Evolutionary conservation across 2,113 vertebrate species (phyloP).

Genomic region (Ancistrus triradiatus): DNA sequence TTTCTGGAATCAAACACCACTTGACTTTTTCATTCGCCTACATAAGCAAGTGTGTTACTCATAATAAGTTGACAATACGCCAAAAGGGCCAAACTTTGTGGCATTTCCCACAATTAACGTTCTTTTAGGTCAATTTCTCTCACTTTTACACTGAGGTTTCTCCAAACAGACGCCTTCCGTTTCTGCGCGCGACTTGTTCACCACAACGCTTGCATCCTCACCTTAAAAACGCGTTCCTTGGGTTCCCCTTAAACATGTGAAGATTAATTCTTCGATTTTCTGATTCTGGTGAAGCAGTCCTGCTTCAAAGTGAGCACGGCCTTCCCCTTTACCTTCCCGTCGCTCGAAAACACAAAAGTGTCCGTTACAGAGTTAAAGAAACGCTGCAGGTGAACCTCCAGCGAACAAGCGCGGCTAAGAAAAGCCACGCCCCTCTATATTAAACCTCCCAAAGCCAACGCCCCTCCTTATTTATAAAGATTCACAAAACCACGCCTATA

Average conservation of each 20-base stretch:
- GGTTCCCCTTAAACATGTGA: neutral
- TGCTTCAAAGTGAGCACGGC: neutral
- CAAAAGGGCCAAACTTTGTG: too few relatives aligned
- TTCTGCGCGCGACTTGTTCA: neutral
- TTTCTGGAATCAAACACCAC: too few relatives aligned
- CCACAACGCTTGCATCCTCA: neutral
- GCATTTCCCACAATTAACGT: too few relatives aligned
- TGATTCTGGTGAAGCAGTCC: neutral
- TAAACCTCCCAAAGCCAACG: too few relatives aligned
- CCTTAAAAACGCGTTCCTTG: conserved; percentile 1
- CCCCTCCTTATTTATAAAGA: too few relatives aligned
- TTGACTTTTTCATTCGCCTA: too few relatives aligned
- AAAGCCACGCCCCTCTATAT: neutral
- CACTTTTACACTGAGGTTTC: too few relatives aligned
- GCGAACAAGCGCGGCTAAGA: too few relatives aligned
- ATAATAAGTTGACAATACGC: too few relatives aligned
- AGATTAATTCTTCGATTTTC: neutral
- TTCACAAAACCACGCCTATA: too few relatives aligned
- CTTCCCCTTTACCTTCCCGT: neutral
- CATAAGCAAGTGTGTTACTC: too few relatives aligned
- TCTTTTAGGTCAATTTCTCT: too few relatives aligned
- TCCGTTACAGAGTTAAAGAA: neutral
- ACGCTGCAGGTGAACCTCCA: neutral
- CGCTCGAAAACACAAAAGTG: neutral
- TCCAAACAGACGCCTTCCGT: neutral